Conservation (phyloP, 2,888 invertebrate genomes). For the Cantharis lateralis region DNA sequence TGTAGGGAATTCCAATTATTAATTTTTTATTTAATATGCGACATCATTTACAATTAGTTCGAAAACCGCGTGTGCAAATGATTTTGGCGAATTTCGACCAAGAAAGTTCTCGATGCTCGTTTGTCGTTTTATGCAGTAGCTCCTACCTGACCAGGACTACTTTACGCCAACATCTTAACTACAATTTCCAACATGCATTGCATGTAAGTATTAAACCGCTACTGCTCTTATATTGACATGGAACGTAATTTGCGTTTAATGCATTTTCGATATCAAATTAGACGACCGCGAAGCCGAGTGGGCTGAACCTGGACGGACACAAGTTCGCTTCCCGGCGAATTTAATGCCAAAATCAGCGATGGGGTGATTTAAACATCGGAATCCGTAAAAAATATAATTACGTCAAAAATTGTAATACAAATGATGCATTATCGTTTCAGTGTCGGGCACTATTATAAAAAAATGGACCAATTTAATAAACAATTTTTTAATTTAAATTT, state of each 20-base stretch:
- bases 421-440: background rate
- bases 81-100: background rate
- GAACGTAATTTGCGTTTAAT: slow-evolving; percentile 40
- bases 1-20: slow-evolving; percentile 13
- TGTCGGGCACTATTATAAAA: background rate
- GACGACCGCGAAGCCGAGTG: background rate
- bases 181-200: slow-evolving; percentile 10
- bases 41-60: background rate
- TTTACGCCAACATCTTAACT: slow-evolving; percentile 11
- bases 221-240: slow-evolving; percentile 16
- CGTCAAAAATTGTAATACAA: background rate
- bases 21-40: background rate
- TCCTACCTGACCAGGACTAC: slow-evolving; percentile 27
- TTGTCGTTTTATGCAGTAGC: slow-evolving; percentile 39
- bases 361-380: no score
- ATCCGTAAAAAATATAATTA: background rate
- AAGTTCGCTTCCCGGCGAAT: background rate
- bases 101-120: slow-evolving; percentile 1
- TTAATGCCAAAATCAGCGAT: no score
- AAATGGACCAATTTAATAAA: slow-evolving; percentile 8
- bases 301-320: background rate
- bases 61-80: background rate
- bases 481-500: slow-evolving; percentile 13
- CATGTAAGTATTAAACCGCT: slow-evolving; percentile 18
- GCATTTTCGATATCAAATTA: slow-evolving; percentile 40